Percentiles rank a stretch among this genome's conserved stretches.
These are phyloP conservation scores for Mesochorus sp. DNA, from an alignment of 2,888 invertebrate species.

Conservation along the genomic window DNA sequence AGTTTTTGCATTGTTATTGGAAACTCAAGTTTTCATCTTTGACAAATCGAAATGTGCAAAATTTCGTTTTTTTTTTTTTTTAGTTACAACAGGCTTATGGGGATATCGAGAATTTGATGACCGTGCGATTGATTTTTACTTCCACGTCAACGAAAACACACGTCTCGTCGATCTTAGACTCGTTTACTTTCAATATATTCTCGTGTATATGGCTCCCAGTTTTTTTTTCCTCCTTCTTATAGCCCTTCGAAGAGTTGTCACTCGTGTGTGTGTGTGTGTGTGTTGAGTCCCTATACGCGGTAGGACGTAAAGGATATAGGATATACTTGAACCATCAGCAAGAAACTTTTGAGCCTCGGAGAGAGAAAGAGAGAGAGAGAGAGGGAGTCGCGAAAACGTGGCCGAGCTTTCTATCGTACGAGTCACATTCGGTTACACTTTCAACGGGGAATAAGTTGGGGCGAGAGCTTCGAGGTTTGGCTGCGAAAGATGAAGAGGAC, in stretches of 20 bases:
- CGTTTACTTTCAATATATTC: slow-evolving; percentile 30
- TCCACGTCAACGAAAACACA: neutral
- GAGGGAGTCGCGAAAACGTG: slow-evolving; percentile 9
- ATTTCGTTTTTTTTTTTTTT: slow-evolving; percentile 5
- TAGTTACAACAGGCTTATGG: neutral
- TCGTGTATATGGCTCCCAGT: neutral
- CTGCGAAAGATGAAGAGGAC: neutral
- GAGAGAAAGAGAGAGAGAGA: slow-evolving; percentile 13
- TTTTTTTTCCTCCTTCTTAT: neutral
- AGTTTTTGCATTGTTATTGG: too few species aligned
- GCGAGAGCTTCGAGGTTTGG: neutral
- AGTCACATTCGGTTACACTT: slow-evolving; percentile 28
- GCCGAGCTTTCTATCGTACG: slow-evolving; percentile 21
- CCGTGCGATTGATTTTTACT: slow-evolving; percentile 4
- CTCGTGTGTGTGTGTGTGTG: neutral
- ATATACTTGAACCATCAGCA: slow-evolving; percentile 46
- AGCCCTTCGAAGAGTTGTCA: neutral
- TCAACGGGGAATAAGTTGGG: slow-evolving; percentile 30
- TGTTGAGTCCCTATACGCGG: too few species aligned
- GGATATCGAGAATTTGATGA: slow-evolving; percentile 51
- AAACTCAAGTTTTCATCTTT: too few species aligned
- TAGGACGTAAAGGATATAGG: slow-evolving; percentile 23
- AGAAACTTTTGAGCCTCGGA: slow-evolving; percentile 44
- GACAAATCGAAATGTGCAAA: too few species aligned
- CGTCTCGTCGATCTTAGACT: slow-evolving; percentile 43